A percentile compares a stretch with the other conserved stretches of the same genome.
Evolutionary conservation across 2,113 vertebrate species (phyloP).

Genomic region (Phasianus colchicus): DNA sequence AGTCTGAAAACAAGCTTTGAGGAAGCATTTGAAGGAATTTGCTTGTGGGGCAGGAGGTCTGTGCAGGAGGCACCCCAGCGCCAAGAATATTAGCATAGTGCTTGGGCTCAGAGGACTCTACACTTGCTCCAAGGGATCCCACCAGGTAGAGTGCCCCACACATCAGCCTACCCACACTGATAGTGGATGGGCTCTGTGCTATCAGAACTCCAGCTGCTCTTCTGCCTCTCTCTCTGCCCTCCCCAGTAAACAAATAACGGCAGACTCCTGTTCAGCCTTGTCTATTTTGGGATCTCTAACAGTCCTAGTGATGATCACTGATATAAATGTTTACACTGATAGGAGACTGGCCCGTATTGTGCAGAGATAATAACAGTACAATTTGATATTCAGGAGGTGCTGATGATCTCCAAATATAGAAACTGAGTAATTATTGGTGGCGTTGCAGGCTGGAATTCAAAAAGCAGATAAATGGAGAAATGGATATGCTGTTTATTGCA

Average conservation of each 20-base stretch:
- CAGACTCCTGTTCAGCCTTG: constrained; percentile 15
- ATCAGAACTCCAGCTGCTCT: constrained; percentile 5
- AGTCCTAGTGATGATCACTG: constrained; percentile 28
- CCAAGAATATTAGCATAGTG: not conserved
- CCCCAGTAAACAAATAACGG: constrained; percentile 35
- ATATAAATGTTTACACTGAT: constrained; percentile 61
- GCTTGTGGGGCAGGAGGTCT: not conserved
- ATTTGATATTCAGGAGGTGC: constrained; percentile 72
- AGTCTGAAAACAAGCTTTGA: not conserved
- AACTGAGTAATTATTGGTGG: constrained; percentile 67
- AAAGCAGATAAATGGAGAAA: constrained; percentile 66
- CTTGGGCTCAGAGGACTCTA: not conserved
- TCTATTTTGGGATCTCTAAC: constrained; percentile 54
- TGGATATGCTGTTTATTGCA: constrained; percentile 65
- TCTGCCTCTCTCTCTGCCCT: not conserved
- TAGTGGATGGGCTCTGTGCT: not conserved
- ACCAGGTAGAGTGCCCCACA: not conserved
- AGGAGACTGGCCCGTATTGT: constrained; percentile 53
- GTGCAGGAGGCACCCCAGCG: not conserved
- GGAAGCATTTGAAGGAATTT: not conserved
- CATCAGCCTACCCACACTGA: not conserved
- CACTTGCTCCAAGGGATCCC: not conserved
- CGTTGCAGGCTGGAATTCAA: constrained; percentile 54
- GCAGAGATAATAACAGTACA: constrained; percentile 61
- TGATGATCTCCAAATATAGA: constrained; percentile 73